Evolutionary conservation across 2,888 invertebrate genomes (phyloP).

Genomic region (Ennomos fuscantarius): DNA sequence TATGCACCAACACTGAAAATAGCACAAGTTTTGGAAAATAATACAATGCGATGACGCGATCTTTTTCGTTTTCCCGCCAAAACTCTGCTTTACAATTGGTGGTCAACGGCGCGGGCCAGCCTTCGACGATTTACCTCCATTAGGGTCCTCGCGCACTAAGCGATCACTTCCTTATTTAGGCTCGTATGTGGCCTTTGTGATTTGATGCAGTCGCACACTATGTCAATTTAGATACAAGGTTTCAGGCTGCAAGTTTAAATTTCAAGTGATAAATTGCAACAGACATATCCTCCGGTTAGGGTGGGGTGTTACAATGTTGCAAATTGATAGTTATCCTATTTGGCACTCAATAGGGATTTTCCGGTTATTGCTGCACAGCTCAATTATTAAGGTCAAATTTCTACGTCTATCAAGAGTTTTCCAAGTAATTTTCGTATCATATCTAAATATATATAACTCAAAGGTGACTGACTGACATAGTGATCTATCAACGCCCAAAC

Average conservation of each 20-base stretch:
- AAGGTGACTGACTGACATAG: no score
- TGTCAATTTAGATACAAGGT: slow-evolving; percentile 8
- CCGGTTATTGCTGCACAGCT: not conserved
- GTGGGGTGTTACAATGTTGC: slow-evolving; percentile 4
- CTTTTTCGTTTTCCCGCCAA: no score
- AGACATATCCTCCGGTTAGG: slow-evolving; percentile 9
- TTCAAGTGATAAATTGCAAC: slow-evolving; percentile 17
- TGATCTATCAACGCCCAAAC: no score
- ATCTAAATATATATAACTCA: no score
- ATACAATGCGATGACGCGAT: no score
- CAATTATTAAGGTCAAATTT: no score
- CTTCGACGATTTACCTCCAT: slow-evolving; percentile 46
- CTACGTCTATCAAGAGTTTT: no score
- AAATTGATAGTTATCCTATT: slow-evolving; percentile 7
- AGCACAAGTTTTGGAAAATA: no score
- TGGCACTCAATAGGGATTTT: slow-evolving; percentile 1
- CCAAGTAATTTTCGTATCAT: no score
- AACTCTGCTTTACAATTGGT: not conserved
- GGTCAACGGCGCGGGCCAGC: not conserved
- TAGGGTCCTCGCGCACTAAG: slow-evolving; percentile 58
- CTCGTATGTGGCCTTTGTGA: slow-evolving; percentile 18
- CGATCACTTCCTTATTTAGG: slow-evolving; percentile 65
- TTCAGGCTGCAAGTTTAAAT: slow-evolving; percentile 10
- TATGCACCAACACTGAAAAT: no score
- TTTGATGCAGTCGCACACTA: slow-evolving; percentile 10